Conservation (phyloP, 2,113 vertebrate genomes). For the Raphicerus campestris region DNA sequence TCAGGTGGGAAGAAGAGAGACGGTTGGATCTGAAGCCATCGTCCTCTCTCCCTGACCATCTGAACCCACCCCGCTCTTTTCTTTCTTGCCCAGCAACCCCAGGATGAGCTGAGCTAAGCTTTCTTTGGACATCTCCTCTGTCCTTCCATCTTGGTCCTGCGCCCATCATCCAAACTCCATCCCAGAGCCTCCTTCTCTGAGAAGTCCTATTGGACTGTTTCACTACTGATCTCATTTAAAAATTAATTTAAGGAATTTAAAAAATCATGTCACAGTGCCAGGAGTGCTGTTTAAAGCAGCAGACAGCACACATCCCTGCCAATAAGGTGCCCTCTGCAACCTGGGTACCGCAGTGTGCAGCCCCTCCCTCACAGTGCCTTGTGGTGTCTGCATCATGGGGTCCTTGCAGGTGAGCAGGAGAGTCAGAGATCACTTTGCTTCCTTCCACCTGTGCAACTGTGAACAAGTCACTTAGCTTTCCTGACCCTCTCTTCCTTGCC, state of each 20-base stretch:
- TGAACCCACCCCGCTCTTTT: background rate
- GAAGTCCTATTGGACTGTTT: background rate
- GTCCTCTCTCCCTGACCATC: background rate
- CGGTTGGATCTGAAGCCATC: background rate
- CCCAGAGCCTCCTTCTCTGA: background rate
- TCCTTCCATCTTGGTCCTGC: background rate
- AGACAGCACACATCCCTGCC: background rate
- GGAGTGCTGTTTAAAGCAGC: background rate
- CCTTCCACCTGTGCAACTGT: background rate
- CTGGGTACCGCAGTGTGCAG: background rate
- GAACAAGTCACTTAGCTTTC: background rate
- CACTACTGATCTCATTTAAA: background rate
- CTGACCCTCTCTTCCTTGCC: background rate
- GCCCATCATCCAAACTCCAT: background rate
- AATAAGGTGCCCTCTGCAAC: background rate
- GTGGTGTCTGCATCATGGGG: accelerated
- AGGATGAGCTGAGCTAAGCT: background rate
- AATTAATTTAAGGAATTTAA: background rate
- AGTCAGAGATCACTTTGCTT: background rate
- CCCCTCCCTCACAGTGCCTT: accelerated
- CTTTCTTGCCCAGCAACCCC: background rate
- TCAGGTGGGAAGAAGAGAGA: background rate
- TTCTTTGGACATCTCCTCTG: background rate
- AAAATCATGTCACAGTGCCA: background rate
- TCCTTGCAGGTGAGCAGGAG: background rate